phyloP scores from a whole-genome alignment of 2,113 vertebrate genomes.

The Cettia cetti region DNA sequence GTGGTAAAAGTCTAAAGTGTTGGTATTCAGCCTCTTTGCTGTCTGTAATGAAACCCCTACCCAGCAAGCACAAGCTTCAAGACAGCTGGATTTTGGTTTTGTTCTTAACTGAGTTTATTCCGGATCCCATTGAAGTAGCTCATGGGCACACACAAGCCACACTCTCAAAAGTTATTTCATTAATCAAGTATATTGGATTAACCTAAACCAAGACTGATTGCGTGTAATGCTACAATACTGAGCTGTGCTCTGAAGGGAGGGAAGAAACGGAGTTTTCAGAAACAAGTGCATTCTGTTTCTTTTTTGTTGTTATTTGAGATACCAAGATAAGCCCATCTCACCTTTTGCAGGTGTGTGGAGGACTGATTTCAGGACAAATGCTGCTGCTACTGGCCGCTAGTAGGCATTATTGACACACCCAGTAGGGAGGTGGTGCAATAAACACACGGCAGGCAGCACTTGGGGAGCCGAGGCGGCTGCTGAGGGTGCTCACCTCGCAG shows the following conservation, averaged over 20 bases:
- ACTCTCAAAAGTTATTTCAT: background rate
- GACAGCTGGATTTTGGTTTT: background rate
- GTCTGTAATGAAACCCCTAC: background rate
- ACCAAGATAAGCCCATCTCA: background rate
- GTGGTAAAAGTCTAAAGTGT: background rate
- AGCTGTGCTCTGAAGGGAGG: background rate
- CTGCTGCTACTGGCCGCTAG: background rate
- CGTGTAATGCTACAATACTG: background rate
- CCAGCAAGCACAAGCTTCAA: background rate
- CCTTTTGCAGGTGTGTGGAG: background rate
- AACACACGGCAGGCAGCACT: background rate
- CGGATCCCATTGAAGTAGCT: background rate
- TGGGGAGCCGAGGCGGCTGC: background rate
- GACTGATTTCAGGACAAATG: background rate
- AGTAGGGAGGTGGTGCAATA: background rate
- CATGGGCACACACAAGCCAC: background rate
- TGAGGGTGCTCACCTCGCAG: fast-evolving
- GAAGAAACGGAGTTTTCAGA: background rate
- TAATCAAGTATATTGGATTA: background rate
- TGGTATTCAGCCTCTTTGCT: background rate
- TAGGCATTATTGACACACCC: slow-evolving; percentile 33
- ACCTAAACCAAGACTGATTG: background rate
- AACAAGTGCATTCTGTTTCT: background rate
- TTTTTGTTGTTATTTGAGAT: background rate
- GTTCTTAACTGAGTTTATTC: background rate